phyloP scores from a whole-genome alignment of 2,797 vertebrate species.

The Alectoris magna region DNA sequence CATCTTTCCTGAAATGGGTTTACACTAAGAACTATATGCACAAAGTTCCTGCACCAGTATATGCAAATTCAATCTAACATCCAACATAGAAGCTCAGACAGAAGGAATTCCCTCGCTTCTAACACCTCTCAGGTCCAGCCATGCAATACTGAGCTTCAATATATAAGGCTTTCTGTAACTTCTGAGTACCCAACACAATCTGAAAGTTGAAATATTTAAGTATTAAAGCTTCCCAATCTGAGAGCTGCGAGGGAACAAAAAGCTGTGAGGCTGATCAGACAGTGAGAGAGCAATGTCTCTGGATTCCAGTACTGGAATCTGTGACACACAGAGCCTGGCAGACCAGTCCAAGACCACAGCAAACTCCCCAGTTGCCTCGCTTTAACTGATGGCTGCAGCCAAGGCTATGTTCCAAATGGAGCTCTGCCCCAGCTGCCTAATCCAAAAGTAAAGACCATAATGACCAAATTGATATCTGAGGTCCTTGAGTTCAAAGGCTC shows the following conservation, averaged over 20 bases:
- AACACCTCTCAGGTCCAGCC: neutral
- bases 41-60: neutral
- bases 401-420: conserved; percentile 5
- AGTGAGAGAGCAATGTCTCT: neutral
- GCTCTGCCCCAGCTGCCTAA: conserved; percentile 9
- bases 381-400: neutral
- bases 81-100: neutral
- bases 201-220: neutral
- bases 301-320: neutral
- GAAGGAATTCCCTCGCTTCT: neutral
- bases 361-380: neutral
- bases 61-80: neutral
- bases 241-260: neutral
- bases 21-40: neutral
- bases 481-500: conserved; percentile 20
- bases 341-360: neutral
- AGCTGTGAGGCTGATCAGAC: neutral
- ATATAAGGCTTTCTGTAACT: neutral
- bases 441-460: conserved; percentile 19
- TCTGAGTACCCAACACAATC: neutral
- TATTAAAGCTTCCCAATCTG: neutral
- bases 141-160: neutral
- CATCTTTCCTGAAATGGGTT: neutral
- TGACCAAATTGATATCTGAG: conserved; percentile 4
- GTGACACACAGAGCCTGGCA: conserved; percentile 51